Percentiles rank a stretch among this genome's conserved stretches.
These are phyloP conservation scores for Spodoptera litura DNA, from an alignment of 1,140 invertebrate species.

Conservation along the genomic window DNA sequence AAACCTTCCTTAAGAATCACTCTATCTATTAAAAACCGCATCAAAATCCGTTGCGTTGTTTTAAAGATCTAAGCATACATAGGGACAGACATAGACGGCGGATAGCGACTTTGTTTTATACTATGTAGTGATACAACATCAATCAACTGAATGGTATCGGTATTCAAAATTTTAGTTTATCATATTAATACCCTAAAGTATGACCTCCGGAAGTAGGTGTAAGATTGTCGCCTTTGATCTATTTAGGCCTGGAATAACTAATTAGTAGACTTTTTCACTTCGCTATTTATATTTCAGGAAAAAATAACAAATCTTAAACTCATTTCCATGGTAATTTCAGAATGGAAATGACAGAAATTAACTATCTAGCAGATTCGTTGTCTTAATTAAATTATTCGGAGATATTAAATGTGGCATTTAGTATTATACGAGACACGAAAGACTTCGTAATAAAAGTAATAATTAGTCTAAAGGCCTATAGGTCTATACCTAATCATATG, in stretches of 20 bases:
- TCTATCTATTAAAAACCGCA: no score
- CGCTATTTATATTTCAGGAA: not conserved
- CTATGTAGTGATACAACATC: no score
- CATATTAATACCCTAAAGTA: not conserved
- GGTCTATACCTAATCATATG: no score
- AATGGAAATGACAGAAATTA: constrained; percentile 26
- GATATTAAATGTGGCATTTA: constrained; percentile 17
- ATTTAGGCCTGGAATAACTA: constrained; percentile 29
- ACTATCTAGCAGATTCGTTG: not conserved
- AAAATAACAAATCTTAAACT: constrained; percentile 16
- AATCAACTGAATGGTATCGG: no score
- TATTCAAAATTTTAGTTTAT: not conserved
- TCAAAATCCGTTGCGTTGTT: no score
- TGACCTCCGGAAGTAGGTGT: not conserved
- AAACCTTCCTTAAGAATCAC: no score
- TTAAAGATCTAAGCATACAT: no score
- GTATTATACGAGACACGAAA: not conserved
- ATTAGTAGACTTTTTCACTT: constrained; percentile 11
- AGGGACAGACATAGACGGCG: no score
- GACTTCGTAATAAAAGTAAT: no score
- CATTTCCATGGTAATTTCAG: constrained; percentile 36
- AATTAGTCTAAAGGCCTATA: no score
- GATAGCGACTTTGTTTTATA: no score
- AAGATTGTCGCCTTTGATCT: constrained; percentile 33
- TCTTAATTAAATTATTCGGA: not conserved